Evolutionary conservation across 2,113 vertebrate species (phyloP), one percentile per base, ranked within the genome.

Genomic region (Cyprinodon brontotheroides): DNA sequence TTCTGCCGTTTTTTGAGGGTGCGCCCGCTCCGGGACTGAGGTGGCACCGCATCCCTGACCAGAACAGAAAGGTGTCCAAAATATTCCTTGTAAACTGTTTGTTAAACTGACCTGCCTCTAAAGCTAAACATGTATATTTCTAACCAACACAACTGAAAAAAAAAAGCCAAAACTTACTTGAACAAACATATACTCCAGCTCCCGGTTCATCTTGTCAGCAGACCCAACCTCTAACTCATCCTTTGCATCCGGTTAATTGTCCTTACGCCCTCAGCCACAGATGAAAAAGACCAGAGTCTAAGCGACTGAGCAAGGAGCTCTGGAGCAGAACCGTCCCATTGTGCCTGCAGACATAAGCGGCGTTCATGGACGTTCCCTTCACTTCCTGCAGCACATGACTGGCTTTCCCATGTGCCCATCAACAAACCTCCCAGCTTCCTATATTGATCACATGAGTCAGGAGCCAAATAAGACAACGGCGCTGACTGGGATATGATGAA

Each of bases 101-200:
- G 61, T 40, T 15, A 17, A 38, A 39, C 38, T 13, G 1, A 39
- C 39, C 61, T 0, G 12, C 17, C 5, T 53, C 12, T 4, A 38
- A 15, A 62, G 2, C 36, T 1, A 38, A 37, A 3, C 50, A 57
- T n/a, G 9, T 20, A 57, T 3, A 14, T 57, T 57, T 57, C 2
- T 20, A 29, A 29, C 29, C 29, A 29, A 1, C 29, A 14, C n/a
- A 8, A 57, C 17, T 57, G 20, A 57, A 41, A 22, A 17, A 17
- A 65, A 41, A 2, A 73, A 39, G 20, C 1, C 41, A 68, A 84
- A 60, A 94, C 96, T 96, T 95, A 97, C 96, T 91, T 95, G 63
- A 59, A 94, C 79, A 77, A 94, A 97, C 90, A 95, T 95, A 85
- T 60, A 95, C 87, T 92, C 93, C 93, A 96, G 86, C 83, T 93